A percentile compares a stretch with the other conserved stretches of the same genome.
phyloP scores from a whole-genome alignment of 2,113 vertebrate genomes.

The Chamaea fasciata region DNA sequence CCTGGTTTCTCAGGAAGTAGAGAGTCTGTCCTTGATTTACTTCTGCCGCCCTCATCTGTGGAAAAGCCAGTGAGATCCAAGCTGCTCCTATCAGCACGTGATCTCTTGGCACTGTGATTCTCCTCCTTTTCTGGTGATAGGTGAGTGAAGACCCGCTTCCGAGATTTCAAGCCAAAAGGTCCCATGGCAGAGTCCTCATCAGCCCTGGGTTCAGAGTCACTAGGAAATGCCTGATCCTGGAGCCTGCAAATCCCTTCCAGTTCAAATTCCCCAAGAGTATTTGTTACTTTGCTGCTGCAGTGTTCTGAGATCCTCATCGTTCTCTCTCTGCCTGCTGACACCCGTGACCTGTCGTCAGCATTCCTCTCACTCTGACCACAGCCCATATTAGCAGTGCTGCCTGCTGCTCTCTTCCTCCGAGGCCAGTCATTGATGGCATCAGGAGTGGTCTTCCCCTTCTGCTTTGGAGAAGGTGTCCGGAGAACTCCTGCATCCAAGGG shows the following conservation, averaged over 20 bases:
- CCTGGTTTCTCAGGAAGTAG: neutral
- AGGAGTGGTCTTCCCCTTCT: constrained; percentile 78
- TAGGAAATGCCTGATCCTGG: constrained; percentile 76
- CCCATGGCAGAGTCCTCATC: constrained; percentile 38
- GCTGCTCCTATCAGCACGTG: neutral
- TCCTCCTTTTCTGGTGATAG: constrained; percentile 24
- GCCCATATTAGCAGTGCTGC: neutral
- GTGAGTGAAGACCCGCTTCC: constrained; percentile 25
- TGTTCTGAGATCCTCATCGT: neutral
- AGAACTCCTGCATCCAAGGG: constrained; percentile 61
- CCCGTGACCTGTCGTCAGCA: constrained; percentile 18
- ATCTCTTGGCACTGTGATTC: constrained; percentile 1
- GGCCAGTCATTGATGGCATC: constrained; percentile 91
- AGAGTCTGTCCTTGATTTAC: neutral
- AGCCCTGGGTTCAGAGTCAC: constrained; percentile 30
- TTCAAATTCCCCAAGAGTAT: constrained; percentile 77
- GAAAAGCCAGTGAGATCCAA: constrained; percentile 8
- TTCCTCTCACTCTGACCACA: constrained; percentile 10
- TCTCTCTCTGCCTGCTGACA: constrained; percentile 24
- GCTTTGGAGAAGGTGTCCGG: constrained; percentile 87
- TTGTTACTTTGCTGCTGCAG: neutral
- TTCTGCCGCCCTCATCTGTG: neutral
- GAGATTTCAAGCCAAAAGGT: constrained; percentile 53
- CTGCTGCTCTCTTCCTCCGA: constrained; percentile 81
- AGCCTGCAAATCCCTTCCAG: constrained; percentile 84